Evolutionary conservation across 2,113 vertebrate genomes (phyloP), one percentile per base, ranked within the genome.

Genomic region (Labeo catla): DNA sequence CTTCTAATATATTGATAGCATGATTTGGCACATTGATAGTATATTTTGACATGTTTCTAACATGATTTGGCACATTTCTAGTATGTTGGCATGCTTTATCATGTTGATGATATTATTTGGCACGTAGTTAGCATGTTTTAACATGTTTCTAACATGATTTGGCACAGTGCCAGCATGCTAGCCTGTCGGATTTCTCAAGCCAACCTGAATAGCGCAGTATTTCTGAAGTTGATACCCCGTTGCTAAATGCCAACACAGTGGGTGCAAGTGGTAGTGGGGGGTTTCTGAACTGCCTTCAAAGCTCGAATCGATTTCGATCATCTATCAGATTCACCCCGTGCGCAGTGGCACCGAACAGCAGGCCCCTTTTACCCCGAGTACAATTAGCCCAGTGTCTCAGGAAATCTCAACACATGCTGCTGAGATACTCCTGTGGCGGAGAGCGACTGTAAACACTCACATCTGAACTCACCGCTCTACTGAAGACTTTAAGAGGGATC

Each of bases 211-310:
- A 65, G 4, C 2, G 6, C 39, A 73, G 39, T 10, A 70, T 83
- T 83, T 83, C 89, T 91, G 80, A 28, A 81, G 80, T 91, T 80
- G 34, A 89, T 78, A 78, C 63, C 83, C 82, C 47, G 28, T 85
- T 87, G 88, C 86, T 87, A 92, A 89, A 91, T 90, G 87, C 84
- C 89, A 91, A 70, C 13, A 13, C 84, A 45, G 76, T 80, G 49
- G 63, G 76, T 21, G 72, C 3, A 21, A 74, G 28, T 7, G 86
- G 81, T 81, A 83, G 70, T 87, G 78, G 78, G 7, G 72, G 77
- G 86, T 86, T 89, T 91, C 86, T 90, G 90, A 92, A 86, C 89
- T 50, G 36, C 72, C 88, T 78, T 92, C 90, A 91, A 90, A 92
- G 90, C 89, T 90, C 77, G 66, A 88, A 91, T 92, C 89, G 89